Conservation (phyloP, 92 coral and sea anemone genomes). For the Hydrozoanthus gracilis region DNA sequence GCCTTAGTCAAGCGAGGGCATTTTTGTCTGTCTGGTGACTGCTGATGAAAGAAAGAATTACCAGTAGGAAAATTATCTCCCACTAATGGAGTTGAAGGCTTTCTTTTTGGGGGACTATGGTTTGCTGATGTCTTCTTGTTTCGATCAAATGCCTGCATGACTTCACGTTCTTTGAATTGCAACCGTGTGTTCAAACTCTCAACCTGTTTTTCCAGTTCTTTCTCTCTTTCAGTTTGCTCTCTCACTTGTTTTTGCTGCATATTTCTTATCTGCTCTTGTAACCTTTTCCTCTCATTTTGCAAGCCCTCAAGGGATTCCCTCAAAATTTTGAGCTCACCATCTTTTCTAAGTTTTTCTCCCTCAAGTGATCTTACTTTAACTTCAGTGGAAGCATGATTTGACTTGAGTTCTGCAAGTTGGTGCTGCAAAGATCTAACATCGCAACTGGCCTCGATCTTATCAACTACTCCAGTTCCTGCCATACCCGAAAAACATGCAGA, state of each 20-base stretch:
- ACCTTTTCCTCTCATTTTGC: slow-evolving; percentile 66
- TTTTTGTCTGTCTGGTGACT: slow-evolving; percentile 56
- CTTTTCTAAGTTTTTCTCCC: slow-evolving; percentile 70
- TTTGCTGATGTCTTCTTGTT: slow-evolving; percentile 59
- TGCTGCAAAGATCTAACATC: slow-evolving; percentile 43
- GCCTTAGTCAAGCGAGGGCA: slow-evolving; percentile 53
- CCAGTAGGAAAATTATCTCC: slow-evolving; percentile 78
- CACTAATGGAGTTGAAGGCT: slow-evolving; percentile 36
- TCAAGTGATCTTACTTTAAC: slow-evolving; percentile 62
- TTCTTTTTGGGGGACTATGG: slow-evolving; percentile 57
- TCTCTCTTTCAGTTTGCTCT: slow-evolving; percentile 72
- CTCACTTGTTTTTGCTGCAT: slow-evolving; percentile 56
- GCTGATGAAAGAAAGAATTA: slow-evolving; percentile 75
- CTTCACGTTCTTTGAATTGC: slow-evolving; percentile 87
- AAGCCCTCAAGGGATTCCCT: slow-evolving; percentile 75
- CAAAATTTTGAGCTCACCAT: slow-evolving; percentile 87
- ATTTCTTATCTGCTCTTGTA: slow-evolving; percentile 54
- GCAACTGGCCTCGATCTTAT: background rate
- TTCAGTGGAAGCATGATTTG: slow-evolving; percentile 50
- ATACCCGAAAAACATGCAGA: background rate
- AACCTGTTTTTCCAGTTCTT: slow-evolving; percentile 79
- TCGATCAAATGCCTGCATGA: slow-evolving; percentile 74
- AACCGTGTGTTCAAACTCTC: slow-evolving; percentile 83
- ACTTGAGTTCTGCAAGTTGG: slow-evolving; percentile 56
- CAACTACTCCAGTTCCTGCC: background rate